phyloP scores from a whole-genome alignment of 2,888 invertebrate genomes.

The Busseola fusca region DNA sequence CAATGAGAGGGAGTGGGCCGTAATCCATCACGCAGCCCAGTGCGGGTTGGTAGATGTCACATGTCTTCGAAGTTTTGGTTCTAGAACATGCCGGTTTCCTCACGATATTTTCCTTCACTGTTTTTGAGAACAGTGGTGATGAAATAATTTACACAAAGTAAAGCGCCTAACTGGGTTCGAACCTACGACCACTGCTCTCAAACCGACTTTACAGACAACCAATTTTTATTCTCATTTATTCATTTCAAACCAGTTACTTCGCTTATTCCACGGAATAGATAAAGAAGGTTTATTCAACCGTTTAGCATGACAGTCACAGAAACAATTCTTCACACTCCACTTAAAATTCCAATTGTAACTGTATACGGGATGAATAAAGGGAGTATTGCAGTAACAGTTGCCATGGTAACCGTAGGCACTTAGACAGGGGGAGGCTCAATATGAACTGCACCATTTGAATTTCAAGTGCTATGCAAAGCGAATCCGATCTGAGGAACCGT shows the following conservation, averaged over 20 bases:
- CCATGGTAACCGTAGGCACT: slow-evolving; percentile 77
- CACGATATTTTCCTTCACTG: too few relatives aligned
- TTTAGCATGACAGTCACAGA: slow-evolving; percentile 7
- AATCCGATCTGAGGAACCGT: slow-evolving; percentile 78
- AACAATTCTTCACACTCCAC: slow-evolving; percentile 31
- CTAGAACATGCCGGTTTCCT: too few relatives aligned
- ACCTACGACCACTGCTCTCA: too few relatives aligned
- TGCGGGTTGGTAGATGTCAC: too few relatives aligned
- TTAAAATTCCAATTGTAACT: slow-evolving; percentile 54
- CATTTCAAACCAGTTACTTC: background rate
- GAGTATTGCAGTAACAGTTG: slow-evolving; percentile 68
- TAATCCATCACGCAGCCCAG: too few relatives aligned
- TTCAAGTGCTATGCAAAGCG: slow-evolving; percentile 88
- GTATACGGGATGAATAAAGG: slow-evolving; percentile 43
- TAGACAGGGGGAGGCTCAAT: slow-evolving; percentile 80
- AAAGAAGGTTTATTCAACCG: too few relatives aligned
- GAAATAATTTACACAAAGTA: too few relatives aligned
- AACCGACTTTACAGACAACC: too few relatives aligned
- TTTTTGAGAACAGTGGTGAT: too few relatives aligned
- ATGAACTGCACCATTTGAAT: slow-evolving; percentile 87
- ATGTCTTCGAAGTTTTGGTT: too few relatives aligned
- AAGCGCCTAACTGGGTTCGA: too few relatives aligned
- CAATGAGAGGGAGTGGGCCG: too few relatives aligned
- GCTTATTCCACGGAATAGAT: background rate
- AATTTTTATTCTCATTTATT: background rate